Conservation (phyloP, 2,888 invertebrate species). For the Chydorus sphaericus region DNA sequence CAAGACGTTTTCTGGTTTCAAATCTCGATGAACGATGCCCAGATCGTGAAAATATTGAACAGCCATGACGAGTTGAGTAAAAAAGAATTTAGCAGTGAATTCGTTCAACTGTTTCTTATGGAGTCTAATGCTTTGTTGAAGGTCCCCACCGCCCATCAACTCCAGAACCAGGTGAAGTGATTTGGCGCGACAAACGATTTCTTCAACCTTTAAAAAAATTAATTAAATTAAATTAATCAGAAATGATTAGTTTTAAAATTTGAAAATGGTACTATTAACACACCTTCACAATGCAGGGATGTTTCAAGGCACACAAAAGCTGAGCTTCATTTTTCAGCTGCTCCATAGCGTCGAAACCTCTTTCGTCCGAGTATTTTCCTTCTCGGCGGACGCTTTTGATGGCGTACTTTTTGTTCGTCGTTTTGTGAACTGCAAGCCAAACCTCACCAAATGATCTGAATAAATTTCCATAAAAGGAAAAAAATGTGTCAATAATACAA, state of each 20-base stretch:
- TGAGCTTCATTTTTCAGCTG: slow-evolving; percentile 1
- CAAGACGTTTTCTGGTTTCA: slow-evolving; percentile 6
- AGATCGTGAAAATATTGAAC: neutral
- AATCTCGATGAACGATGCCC: slow-evolving; percentile 3
- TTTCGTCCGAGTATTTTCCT: neutral
- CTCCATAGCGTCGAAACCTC: neutral
- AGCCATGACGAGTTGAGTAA: neutral
- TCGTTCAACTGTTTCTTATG: neutral
- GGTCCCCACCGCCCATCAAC: slow-evolving; percentile 6
- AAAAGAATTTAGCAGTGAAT: neutral
- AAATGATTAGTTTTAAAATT: neutral
- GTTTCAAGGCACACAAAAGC: neutral
- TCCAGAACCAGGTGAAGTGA: slow-evolving; percentile 6
- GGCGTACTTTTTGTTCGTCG: neutral
- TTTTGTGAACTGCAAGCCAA: neutral
- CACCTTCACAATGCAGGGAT: slow-evolving; percentile 1
- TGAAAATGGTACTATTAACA: no score
- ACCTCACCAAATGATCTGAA: slow-evolving; percentile 2
- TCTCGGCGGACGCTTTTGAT: slow-evolving; percentile 4
- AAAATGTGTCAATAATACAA: neutral
- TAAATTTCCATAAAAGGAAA: neutral
- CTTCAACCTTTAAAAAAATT: neutral
- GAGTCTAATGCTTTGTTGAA: neutral
- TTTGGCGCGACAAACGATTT: neutral
- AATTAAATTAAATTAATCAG: neutral